phyloP scores from a whole-genome alignment of 1,140 invertebrate species.

The Papilio aristodemus region DNA sequence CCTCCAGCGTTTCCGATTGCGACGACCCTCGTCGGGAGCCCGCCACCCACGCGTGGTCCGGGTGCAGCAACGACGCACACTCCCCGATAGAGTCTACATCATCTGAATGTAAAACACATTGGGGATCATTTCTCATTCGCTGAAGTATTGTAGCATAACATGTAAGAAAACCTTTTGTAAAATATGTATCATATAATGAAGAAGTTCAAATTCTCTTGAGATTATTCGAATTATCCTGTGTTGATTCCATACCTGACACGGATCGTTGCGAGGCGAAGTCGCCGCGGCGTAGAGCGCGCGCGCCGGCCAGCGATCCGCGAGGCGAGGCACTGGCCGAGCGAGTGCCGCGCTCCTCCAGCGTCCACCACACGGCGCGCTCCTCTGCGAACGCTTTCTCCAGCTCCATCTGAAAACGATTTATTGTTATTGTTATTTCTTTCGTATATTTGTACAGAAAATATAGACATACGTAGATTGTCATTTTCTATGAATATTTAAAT shows the following conservation, averaged over 20 bases:
- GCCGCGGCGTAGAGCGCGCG: conserved; percentile 82
- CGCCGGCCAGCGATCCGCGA: conserved; percentile 87
- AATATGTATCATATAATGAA: no score
- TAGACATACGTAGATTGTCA: no score
- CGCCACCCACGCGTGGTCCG: conserved; percentile 89
- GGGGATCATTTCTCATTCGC: no score
- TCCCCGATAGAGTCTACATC: conserved; percentile 87
- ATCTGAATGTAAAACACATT: conserved; percentile 63
- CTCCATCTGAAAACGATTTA: conserved; percentile 63
- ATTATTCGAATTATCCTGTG: no score
- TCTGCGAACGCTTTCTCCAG: conserved; percentile 91
- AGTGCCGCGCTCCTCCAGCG: conserved; percentile 88
- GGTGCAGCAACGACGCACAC: conserved; percentile 87
- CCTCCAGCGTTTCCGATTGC: conserved; percentile 91
- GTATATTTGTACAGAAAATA: no score
- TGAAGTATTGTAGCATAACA: no score
- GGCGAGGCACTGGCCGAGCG: conserved; percentile 89
- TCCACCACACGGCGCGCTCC: conserved; percentile 92
- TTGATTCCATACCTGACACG: conserved; percentile 80
- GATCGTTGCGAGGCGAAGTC: conserved; percentile 86
- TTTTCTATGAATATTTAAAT: no score
- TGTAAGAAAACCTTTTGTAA: no score
- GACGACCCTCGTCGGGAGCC: conserved; percentile 90
- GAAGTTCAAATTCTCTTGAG: no score
- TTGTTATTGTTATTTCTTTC: background rate